Evolutionary conservation across 2,888 invertebrate genomes (phyloP).

Genomic region (Teleiodes luculella): DNA sequence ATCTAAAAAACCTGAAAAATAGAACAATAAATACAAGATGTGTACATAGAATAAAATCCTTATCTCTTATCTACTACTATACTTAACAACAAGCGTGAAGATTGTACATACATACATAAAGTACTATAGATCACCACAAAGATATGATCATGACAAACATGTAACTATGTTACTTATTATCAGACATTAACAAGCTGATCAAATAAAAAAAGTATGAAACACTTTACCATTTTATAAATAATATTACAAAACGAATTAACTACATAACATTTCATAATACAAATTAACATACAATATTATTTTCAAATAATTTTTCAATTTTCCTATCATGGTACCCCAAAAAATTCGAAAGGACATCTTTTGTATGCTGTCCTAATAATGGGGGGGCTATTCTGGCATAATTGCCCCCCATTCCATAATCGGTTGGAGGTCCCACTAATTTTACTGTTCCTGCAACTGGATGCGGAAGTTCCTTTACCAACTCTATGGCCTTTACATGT

Average conservation of each 20-base stretch:
- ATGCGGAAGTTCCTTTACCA: constrained; percentile 86
- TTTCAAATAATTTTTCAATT: constrained; percentile 77
- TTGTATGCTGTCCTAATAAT: constrained; percentile 91
- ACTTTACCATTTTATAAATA: too few species aligned
- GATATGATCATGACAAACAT: background rate
- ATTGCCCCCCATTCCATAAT: constrained; percentile 86
- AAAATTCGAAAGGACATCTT: constrained; percentile 83
- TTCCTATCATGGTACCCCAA: constrained; percentile 80
- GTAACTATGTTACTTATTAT: background rate
- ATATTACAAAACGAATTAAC: background rate
- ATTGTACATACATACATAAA: too few species aligned
- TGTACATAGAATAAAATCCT: background rate
- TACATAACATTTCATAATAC: background rate
- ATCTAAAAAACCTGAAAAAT: too few species aligned
- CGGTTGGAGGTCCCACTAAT: constrained; percentile 92
- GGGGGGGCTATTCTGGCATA: constrained; percentile 88
- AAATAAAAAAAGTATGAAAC: too few species aligned
- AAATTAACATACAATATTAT: constrained; percentile 41
- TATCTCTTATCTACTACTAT: background rate
- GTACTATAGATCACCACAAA: background rate
- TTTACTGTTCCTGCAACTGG: constrained; percentile 84
- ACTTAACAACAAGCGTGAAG: background rate
- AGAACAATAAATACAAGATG: background rate
- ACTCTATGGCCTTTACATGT: constrained; percentile 85
- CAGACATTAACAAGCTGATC: too few species aligned